phyloP scores from a whole-genome alignment of 2,888 invertebrate species.

The Pegoplata infirma region DNA sequence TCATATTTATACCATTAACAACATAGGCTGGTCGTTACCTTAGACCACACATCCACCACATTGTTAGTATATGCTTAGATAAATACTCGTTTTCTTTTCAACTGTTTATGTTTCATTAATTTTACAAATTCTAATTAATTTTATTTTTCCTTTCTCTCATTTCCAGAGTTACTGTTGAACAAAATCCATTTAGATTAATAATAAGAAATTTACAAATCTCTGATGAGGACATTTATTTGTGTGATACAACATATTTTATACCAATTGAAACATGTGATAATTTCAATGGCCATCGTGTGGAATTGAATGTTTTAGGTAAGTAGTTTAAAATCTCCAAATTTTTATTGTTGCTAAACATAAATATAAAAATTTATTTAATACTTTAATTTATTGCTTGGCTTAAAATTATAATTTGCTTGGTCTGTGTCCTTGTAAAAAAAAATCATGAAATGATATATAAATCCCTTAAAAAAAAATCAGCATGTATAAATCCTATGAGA shows the following conservation, averaged over 20 bases:
- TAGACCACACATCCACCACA: too few relatives aligned
- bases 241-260: constrained; percentile 88
- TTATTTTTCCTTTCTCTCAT: not conserved
- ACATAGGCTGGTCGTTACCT: too few relatives aligned
- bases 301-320: constrained; percentile 86
- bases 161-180: constrained; percentile 71
- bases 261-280: constrained; percentile 86
- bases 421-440: not conserved
- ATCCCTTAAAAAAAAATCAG: constrained; percentile 15
- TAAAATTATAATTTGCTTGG: constrained; percentile 25
- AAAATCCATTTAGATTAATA: constrained; percentile 75
- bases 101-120: not conserved
- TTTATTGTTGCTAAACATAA: not conserved
- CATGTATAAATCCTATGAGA: constrained; percentile 56
- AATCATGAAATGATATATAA: not conserved
- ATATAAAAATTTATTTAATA: not conserved
- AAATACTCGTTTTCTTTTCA: too few relatives aligned
- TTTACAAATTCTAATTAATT: not conserved
- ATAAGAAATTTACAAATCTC: constrained; percentile 81
- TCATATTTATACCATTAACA: too few relatives aligned
- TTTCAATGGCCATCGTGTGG: constrained; percentile 84
- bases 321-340: constrained; percentile 40
- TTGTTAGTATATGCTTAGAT: too few relatives aligned
- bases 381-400: constrained; percentile 19
- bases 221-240: constrained; percentile 88